Evolutionary conservation across 2,888 invertebrate genomes (phyloP), one percentile per base, ranked within the genome.

Genomic region (Nymphalis urticae): DNA sequence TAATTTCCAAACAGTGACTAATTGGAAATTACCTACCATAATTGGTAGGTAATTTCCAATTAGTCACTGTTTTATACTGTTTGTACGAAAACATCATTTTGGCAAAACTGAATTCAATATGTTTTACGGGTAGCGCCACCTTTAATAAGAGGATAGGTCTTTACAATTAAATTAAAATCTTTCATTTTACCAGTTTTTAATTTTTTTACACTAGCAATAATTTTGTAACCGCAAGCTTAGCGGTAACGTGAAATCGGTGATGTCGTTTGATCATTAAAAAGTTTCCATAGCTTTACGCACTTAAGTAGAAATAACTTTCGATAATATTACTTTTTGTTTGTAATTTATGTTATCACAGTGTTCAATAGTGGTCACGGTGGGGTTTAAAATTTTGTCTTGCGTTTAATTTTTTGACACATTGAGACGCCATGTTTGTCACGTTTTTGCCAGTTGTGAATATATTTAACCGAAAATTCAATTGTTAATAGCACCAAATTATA

Each of bases 341-440:
- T 58, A 42, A n/a, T 19, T 58, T 42, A 58, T 58, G 42, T 42
- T 16, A 36, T 56, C 50, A 10, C 32, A 58, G 61, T 69, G 50
- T 16, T 62, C 13, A 36, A 19, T 62, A 58, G 56, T 27, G 50
- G 36, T 48, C 3, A 32, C 27, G 59, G 53, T 66, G 62, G 17
- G 17, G 32, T 13, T 48, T 56, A 27, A 21, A 61, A 47, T 50
- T 54, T 47, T 50, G 48, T 24, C 58, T 51, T 69, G 59, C 62
- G 51, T 66, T 64, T 51, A 62, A 69, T 54, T 67, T 76, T 77
- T 77, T 85, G 86, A 85, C 85, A 84, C 79, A 82, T 81, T 75
- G 66, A 75, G 88, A 88, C 90, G 90, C 90, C 90, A 91, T 91
- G 84, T 90, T 90, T 87, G 90, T 91, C 90, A 90, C 90, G 90